Conservation (phyloP, 2,888 invertebrate species). For the Cloeon dipterum region DNA sequence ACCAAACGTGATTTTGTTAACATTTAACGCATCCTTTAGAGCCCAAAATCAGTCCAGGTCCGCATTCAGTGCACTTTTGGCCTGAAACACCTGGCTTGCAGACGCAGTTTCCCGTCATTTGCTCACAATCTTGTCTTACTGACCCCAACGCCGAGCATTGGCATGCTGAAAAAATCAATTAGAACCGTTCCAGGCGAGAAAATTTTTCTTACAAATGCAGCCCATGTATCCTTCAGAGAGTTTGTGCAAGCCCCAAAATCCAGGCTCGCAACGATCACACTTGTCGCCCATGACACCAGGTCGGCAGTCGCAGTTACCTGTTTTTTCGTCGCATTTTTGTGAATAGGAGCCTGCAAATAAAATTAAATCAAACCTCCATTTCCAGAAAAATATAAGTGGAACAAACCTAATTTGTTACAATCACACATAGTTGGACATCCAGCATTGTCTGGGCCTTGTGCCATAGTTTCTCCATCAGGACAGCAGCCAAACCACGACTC, state of each 20-base stretch:
- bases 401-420: slow-evolving; percentile 59
- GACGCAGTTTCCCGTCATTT: slow-evolving; percentile 77
- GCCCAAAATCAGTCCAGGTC: slow-evolving; percentile 51
- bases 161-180: slow-evolving; percentile 39
- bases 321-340: slow-evolving; percentile 50
- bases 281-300: slow-evolving; percentile 70
- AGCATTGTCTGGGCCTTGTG: slow-evolving; percentile 50
- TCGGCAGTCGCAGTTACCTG: slow-evolving; percentile 61
- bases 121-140: slow-evolving; percentile 73
- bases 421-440: slow-evolving; percentile 64
- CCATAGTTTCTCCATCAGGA: slow-evolving; percentile 35
- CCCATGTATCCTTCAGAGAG: slow-evolving; percentile 50
- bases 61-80: slow-evolving; percentile 66
- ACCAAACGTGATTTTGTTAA: no score
- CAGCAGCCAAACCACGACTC: slow-evolving; percentile 68
- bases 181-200: not conserved
- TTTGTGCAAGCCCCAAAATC: slow-evolving; percentile 72
- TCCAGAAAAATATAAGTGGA: no score
- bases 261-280: slow-evolving; percentile 73
- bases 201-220: slow-evolving; percentile 51
- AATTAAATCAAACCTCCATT: no score
- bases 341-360: slow-evolving; percentile 36
- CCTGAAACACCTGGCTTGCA: slow-evolving; percentile 70
- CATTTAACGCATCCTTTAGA: slow-evolving; percentile 48
- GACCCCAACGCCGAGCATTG: slow-evolving; percentile 74